These are phyloP conservation scores for Acronicta psi DNA, from an alignment of 2,888 invertebrate genomes.

Conservation along the genomic window DNA sequence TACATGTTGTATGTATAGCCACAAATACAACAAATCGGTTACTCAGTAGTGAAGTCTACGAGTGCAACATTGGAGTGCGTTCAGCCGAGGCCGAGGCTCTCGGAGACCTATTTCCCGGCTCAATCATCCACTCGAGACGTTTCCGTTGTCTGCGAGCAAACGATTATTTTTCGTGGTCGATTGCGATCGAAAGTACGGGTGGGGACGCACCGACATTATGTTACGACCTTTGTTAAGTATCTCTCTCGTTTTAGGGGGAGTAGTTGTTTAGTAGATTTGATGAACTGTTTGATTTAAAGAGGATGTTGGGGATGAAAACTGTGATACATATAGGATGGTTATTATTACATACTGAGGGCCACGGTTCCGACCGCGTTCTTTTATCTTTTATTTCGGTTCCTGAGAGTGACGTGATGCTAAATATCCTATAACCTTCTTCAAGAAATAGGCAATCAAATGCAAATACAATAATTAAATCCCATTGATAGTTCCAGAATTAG, in stretches of 20 bases:
- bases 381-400: no score
- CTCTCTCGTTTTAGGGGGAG: slow-evolving; percentile 7
- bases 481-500: no score
- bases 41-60: slow-evolving; percentile 37
- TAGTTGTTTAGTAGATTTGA: slow-evolving; percentile 1
- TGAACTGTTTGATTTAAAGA: slow-evolving; percentile 1
- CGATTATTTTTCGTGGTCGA: slow-evolving; percentile 59
- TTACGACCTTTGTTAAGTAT: slow-evolving; percentile 14
- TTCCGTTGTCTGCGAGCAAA: slow-evolving; percentile 75
- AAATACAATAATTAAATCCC: no score
- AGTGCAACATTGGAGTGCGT: slow-evolving; percentile 59
- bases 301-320: not conserved
- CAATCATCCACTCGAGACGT: slow-evolving; percentile 88
- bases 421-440: no score
- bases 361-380: no score
- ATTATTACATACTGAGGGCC: not conserved
- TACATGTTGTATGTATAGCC: not conserved
- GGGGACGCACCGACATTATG: slow-evolving; percentile 25
- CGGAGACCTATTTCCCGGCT: slow-evolving; percentile 77
- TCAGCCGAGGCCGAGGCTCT: slow-evolving; percentile 53
- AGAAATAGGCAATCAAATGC: no score
- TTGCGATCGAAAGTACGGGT: slow-evolving; percentile 32
- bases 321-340: not conserved
- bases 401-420: no score
- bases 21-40: slow-evolving; percentile 34